Conservation (phyloP, 2,113 vertebrate species). For the Delphinapterus leucas region DNA sequence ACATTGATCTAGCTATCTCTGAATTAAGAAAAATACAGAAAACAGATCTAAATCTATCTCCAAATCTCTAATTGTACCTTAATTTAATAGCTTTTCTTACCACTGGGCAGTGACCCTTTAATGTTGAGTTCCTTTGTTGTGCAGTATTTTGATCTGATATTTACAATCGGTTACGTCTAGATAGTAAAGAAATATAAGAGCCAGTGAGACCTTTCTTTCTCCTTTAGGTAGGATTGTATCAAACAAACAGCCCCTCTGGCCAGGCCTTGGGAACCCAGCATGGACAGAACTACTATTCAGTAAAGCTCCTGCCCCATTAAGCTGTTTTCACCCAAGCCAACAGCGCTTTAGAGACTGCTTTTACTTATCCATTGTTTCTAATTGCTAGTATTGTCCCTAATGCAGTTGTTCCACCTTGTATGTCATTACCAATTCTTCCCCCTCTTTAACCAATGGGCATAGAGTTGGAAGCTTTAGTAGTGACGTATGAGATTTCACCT, state of each 20-base stretch:
- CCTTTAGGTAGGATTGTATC: background rate
- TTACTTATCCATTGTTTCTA: background rate
- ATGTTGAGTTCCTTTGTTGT: slow-evolving; percentile 34
- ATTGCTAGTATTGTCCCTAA: background rate
- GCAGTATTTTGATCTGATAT: slow-evolving; percentile 14
- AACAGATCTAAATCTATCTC: background rate
- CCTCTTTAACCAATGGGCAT: background rate
- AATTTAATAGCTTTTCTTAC: slow-evolving; percentile 20
- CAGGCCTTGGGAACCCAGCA: background rate
- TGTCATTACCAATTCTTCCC: background rate
- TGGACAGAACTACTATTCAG: background rate
- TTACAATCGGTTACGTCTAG: background rate
- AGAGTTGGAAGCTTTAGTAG: background rate
- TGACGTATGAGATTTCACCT: background rate
- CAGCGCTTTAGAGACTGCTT: background rate
- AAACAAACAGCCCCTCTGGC: background rate
- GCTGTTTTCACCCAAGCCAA: background rate
- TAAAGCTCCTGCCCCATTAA: background rate
- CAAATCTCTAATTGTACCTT: background rate
- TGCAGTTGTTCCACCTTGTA: background rate
- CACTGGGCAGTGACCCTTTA: background rate
- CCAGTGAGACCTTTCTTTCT: background rate
- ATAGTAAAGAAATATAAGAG: background rate
- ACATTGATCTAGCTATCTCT: background rate
- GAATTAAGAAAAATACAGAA: slow-evolving; percentile 38